Evolutionary conservation across 1,140 invertebrate genomes (phyloP), one percentile per base, ranked within the genome.

Genomic region (Rhyacophila brunnea): DNA sequence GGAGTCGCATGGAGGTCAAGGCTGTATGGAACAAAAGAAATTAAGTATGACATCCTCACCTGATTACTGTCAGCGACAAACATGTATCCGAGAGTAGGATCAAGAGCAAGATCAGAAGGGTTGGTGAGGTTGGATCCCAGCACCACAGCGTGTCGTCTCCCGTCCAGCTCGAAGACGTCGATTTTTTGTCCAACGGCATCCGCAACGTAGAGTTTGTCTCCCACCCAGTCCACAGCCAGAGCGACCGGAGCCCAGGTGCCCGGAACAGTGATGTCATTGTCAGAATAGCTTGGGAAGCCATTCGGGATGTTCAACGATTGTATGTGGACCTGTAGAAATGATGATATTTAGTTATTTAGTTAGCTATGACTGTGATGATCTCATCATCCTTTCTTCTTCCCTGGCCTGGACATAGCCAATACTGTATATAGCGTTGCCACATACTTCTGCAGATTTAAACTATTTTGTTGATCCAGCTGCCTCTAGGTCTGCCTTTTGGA

Each of bases 171-270:
- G 68, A 96, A 94, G 0, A 99, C 87, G 70, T 98, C 95, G 46
- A 99, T 90, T 73, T 92, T 94, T 69, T 95, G 92, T 0, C 93
- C 94, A 9, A 95, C 80, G 14, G 88, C 85, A 72, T 99, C 96
- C 0, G 92, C 92, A 7, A 98, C 91, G 73, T 99, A 99, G 3
- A 99, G 80, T 72, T 97, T 98, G 66, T 96, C 88, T 0, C 92
- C 91, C 13, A 99, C 87, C 93, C 96, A 99, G 77, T 99, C 96
- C n/a, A 98, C 87, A 0, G 96, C 95, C 9, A 99, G 72, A 1
- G 91, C 88, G 1, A 90, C 88, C 0, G 95, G 96, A 7, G 89
- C 84, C 92, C 91, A 96, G 0, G 87, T 89, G 6, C 89, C 92
- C 0, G 88, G 86, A 10, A 91, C 74, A 0, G 84, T 83, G 47